Conservation (phyloP, 2,888 invertebrate species). For the Acronicta alni region DNA sequence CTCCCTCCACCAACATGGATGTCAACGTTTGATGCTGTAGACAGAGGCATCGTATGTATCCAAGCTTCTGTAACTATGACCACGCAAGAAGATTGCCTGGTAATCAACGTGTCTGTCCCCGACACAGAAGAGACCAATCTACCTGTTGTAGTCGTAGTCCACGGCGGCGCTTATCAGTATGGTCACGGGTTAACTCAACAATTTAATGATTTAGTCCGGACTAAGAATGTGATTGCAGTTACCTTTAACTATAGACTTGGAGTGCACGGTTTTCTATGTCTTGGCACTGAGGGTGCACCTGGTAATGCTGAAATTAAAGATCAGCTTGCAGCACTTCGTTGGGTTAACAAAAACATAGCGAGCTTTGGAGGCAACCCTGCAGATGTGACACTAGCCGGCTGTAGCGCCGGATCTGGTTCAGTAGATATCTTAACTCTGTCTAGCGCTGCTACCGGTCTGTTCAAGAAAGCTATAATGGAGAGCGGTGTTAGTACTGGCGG, state of each 20-base stretch:
- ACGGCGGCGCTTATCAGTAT: conserved; percentile 77
- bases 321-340: conserved; percentile 70
- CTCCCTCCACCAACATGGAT: conserved; percentile 63
- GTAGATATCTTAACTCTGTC: conserved; percentile 73
- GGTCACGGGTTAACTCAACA: conserved; percentile 66
- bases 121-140: conserved; percentile 61
- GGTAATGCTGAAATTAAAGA: conserved; percentile 81
- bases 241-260: conserved; percentile 74
- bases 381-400: conserved; percentile 72
- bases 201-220: conserved; percentile 59
- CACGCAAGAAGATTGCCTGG: conserved; percentile 72
- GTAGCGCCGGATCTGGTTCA: conserved; percentile 71
- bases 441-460: conserved; percentile 65
- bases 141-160: conserved; percentile 79
- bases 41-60: conserved; percentile 60
- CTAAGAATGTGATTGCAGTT: conserved; percentile 65
- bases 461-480: conserved; percentile 70
- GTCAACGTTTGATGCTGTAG: conserved; percentile 59
- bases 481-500: conserved; percentile 65
- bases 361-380: conserved; percentile 74
- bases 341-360: conserved; percentile 73
- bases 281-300: conserved; percentile 71
- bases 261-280: conserved; percentile 71
- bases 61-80: conserved; percentile 38
- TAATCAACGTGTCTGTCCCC: conserved; percentile 73